Evolutionary conservation across 2,797 vertebrate genomes (phyloP).

Genomic region (Menidia menidia): DNA sequence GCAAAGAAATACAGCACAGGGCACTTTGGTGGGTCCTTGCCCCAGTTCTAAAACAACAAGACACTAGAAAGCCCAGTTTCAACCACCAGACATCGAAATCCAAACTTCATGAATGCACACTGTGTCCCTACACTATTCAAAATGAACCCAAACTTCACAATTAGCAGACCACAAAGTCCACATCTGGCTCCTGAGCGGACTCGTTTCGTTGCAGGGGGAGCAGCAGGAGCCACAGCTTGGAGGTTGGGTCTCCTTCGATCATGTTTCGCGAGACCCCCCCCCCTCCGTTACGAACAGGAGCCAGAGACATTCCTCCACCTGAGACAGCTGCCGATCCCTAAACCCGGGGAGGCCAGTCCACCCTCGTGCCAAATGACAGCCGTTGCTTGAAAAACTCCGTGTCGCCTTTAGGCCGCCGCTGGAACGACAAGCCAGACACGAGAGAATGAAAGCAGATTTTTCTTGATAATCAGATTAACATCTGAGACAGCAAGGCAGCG

Average conservation of each 20-base stretch:
- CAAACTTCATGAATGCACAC: neutral
- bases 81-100: no score
- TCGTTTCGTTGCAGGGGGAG: neutral
- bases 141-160: neutral
- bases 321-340: neutral
- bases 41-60: no score
- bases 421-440: neutral
- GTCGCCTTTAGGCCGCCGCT: neutral
- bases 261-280: no score
- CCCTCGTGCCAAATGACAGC: neutral
- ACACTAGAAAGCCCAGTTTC: no score
- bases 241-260: no score
- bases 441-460: conserved; percentile 15
- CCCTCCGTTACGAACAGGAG: no score
- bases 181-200: neutral
- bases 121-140: neutral
- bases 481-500: conserved; percentile 12
- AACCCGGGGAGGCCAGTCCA: neutral
- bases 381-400: neutral
- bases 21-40: no score
- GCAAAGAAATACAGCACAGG: no score
- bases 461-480: conserved; percentile 39
- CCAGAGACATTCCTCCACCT: no score
- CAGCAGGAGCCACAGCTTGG: no score
- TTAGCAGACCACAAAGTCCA: neutral